These are phyloP conservation scores for Copidosoma floridanum DNA, from an alignment of 1,140 invertebrate species.

Conservation along the genomic window DNA sequence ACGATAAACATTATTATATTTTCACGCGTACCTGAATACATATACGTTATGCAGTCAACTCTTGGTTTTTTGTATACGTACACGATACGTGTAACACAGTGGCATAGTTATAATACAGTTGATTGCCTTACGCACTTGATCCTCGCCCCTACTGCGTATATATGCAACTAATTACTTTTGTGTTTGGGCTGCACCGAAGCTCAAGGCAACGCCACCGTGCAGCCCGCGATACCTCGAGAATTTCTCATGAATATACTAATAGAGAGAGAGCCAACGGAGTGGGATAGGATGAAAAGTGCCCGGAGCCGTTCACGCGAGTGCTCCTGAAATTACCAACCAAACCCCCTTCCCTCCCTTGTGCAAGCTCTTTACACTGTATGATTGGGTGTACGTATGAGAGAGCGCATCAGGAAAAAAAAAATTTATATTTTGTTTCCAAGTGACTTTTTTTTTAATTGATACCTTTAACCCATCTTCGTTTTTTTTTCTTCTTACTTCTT, in stretches of 20 bases:
- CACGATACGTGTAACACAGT: too few species aligned
- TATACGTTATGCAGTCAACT: too few species aligned
- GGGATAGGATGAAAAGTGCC: slow-evolving; percentile 9
- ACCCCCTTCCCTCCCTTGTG: too few species aligned
- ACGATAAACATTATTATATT: too few species aligned
- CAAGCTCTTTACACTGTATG: slow-evolving; percentile 12
- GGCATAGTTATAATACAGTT: too few species aligned
- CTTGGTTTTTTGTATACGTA: too few species aligned
- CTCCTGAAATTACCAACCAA: slow-evolving; percentile 19
- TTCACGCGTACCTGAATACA: not conserved
- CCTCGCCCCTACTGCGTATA: too few species aligned
- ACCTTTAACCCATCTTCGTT: not conserved
- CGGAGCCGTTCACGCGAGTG: not conserved
- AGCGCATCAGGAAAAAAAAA: not conserved
- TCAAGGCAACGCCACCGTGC: not conserved
- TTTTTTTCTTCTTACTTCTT: too few species aligned
- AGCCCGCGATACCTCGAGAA: slow-evolving; percentile 32
- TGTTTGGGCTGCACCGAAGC: slow-evolving; percentile 28
- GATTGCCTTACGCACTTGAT: slow-evolving; percentile 11
- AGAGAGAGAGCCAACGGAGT: slow-evolving; percentile 7
- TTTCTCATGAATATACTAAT: slow-evolving; percentile 48
- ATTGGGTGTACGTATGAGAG: not conserved
- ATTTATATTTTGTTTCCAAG: not conserved
- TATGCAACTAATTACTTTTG: slow-evolving; percentile 47
- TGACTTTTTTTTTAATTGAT: not conserved